These are phyloP conservation scores for Trichogramma dendrolimi DNA, from an alignment of 2,888 invertebrate genomes.

Conservation along the genomic window DNA sequence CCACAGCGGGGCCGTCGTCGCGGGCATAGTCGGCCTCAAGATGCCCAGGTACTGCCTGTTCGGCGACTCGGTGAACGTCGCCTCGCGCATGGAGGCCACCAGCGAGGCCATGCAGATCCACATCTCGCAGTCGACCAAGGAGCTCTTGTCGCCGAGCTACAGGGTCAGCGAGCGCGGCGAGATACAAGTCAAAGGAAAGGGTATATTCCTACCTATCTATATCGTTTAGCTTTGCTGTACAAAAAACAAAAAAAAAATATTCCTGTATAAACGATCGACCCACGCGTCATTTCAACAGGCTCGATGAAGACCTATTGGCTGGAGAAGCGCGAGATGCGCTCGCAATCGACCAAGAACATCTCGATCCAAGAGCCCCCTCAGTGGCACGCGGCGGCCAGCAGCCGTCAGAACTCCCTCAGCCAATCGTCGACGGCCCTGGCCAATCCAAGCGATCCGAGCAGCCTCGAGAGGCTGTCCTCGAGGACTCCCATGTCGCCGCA, in stretches of 20 bases:
- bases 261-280: not conserved
- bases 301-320: slow-evolving; percentile 89
- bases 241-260: not conserved
- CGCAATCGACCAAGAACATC: slow-evolving; percentile 50
- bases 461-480: slow-evolving; percentile 12
- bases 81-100: slow-evolving; percentile 89
- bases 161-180: slow-evolving; percentile 75
- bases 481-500: slow-evolving; percentile 33
- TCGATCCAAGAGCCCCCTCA: slow-evolving; percentile 43
- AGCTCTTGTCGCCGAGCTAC: slow-evolving; percentile 70
- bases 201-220: slow-evolving; percentile 47
- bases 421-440: not conserved
- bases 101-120: slow-evolving; percentile 92
- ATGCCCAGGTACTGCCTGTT: slow-evolving; percentile 83
- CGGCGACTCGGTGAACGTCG: slow-evolving; percentile 88
- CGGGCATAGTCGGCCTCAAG: slow-evolving; percentile 89
- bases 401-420: slow-evolving; percentile 13
- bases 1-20: slow-evolving; percentile 87
- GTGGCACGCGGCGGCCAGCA: slow-evolving; percentile 50
- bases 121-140: slow-evolving; percentile 83
- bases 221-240: not conserved
- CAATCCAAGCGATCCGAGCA: slow-evolving; percentile 25
- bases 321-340: slow-evolving; percentile 66
- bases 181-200: slow-evolving; percentile 88
- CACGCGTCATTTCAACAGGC: slow-evolving; percentile 52